A percentile compares a stretch with the other conserved stretches of the same genome.
These are phyloP conservation scores for Rapana venosa DNA, from an alignment of 2,888 invertebrate genomes.

Conservation along the genomic window DNA sequence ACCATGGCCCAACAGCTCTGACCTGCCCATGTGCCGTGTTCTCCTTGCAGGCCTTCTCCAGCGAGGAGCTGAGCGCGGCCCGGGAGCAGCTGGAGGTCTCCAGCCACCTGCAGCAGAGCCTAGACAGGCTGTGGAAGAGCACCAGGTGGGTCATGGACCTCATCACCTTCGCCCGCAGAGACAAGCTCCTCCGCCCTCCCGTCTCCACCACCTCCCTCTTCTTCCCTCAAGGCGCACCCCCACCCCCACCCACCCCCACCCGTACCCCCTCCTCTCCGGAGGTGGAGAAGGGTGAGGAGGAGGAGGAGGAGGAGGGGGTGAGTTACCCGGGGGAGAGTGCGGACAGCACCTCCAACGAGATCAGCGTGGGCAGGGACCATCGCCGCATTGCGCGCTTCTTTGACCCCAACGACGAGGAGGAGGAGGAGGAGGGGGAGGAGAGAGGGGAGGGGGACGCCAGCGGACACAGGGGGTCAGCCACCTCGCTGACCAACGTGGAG, in stretches of 20 bases:
- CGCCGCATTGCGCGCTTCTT: slow-evolving; percentile 73
- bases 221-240: slow-evolving; percentile 42
- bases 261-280: neutral
- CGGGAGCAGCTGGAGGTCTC: slow-evolving; percentile 90
- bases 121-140: slow-evolving; percentile 94
- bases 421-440: slow-evolving; percentile 37
- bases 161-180: slow-evolving; percentile 94
- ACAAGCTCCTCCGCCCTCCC: slow-evolving; percentile 81
- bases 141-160: slow-evolving; percentile 98
- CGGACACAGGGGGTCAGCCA: neutral
- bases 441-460: neutral
- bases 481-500: slow-evolving; percentile 12
- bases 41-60: slow-evolving; percentile 87
- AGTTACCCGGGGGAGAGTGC: too few relatives aligned
- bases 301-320: too few relatives aligned
- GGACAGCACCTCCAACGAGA: slow-evolving; percentile 63
- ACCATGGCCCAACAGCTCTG: too few relatives aligned
- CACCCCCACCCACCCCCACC: slow-evolving; percentile 2
- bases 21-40: neutral
- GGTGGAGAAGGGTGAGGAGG: too few relatives aligned
- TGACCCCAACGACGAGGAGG: slow-evolving; percentile 68
- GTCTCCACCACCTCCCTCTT: slow-evolving; percentile 75
- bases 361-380: slow-evolving; percentile 71
- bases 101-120: slow-evolving; percentile 89
- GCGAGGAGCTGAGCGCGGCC: slow-evolving; percentile 90